Evolutionary conservation across 2,888 invertebrate genomes (phyloP), one percentile per base, ranked within the genome.

Genomic region (Diarsia dahlii): DNA sequence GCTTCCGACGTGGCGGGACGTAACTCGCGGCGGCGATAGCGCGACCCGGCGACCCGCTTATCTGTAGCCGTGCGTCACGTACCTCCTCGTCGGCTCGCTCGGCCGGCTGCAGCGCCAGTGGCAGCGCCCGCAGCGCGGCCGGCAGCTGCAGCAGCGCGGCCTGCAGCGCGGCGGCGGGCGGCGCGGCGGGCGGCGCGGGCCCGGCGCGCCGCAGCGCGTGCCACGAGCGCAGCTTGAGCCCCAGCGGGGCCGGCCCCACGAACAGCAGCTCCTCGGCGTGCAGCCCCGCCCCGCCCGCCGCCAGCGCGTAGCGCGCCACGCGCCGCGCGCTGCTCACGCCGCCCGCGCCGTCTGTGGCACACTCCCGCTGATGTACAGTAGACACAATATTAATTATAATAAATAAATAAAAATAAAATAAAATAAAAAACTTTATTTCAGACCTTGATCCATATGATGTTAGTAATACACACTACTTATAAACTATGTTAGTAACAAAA

Each of bases 181-280:
- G 86, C 60, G 85, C 74, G 63, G 71, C 60, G 23, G 69, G 69
- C 52, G 75, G 50, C 18, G 58, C 68, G 52, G n/a, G 3, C 3
- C 13, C 63, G 63, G 80, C 73, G 63, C 52, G 84, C 74, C 73
- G 80, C 80, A 71, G 87, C 73, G 85, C 84, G 82, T 88, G 85
- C 92, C 90, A 92, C 50, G 89, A 84, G 89, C 92, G 93, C 81
- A 91, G 92, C 89, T 91, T 91, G 13, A 92, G 81, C 64, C 91
- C 89, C 60, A 84, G 86, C 74, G 71, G 71, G 8, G 65, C 69
- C 76, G 50, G 82, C 71, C 84, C 84, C 73, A 87, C 78, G 83
- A 60, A 60, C 79, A 92, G 79, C 87, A 93, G 78, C 90, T 94
- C 94, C 87, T 94, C 94, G 34, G 92, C 92, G 90, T 90, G 89